A percentile compares a stretch with the other conserved stretches of the same genome.
Evolutionary conservation across 2,113 vertebrate species (phyloP).

Genomic region (Nothoprocta perdicaria): DNA sequence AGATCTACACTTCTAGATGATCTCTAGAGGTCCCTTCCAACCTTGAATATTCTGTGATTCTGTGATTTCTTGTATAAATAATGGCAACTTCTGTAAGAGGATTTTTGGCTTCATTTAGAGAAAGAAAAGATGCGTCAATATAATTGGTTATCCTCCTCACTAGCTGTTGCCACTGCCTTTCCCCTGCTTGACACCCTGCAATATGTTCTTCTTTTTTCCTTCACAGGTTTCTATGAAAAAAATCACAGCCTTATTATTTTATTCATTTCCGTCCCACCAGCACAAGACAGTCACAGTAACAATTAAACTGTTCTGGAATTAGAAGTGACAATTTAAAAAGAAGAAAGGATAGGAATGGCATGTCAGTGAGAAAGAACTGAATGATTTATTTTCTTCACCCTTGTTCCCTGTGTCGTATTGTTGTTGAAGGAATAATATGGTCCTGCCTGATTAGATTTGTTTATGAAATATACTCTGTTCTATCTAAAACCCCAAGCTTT

Average conservation of each 20-base stretch:
- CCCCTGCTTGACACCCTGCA: background rate
- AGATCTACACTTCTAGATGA: no score
- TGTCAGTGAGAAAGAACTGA: background rate
- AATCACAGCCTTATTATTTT: background rate
- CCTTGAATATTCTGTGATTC: no score
- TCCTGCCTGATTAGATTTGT: background rate
- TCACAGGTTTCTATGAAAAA: background rate
- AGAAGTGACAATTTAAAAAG: background rate
- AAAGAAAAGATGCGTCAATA: background rate
- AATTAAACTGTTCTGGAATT: conserved; percentile 3
- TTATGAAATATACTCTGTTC: background rate
- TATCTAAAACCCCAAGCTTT: background rate
- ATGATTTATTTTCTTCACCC: background rate
- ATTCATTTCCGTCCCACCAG: background rate
- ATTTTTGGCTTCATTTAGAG: background rate
- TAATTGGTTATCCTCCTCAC: background rate
- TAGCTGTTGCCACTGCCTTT: background rate
- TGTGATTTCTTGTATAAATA: background rate
- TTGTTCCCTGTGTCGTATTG: background rate
- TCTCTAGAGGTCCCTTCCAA: no score
- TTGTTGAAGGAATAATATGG: background rate
- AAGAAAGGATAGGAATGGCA: background rate
- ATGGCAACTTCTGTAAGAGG: background rate
- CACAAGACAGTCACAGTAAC: background rate
- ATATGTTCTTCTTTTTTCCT: background rate